Base-by-base conservation (phyloP, 2,888 invertebrate genomes). In the Diachrysia chrysitis region DNA sequence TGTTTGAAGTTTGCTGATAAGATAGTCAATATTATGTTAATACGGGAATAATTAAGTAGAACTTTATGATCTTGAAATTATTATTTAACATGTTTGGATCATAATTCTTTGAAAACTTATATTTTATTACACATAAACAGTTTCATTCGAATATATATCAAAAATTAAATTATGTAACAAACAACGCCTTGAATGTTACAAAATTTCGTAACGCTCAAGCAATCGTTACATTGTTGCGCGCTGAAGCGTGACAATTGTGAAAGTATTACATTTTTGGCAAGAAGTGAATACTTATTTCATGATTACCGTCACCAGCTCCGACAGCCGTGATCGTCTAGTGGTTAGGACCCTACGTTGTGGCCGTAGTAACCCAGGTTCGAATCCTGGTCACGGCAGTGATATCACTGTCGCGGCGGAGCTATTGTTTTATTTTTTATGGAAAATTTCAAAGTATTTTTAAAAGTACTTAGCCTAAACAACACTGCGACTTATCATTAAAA, bases 301-400 rank as follows among this genome's bases (percentile, higher is more conserved):
- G 12, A 21, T 3, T 4, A 17, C 17, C 1, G 4, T 66, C 84
- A 88, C 56, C 82, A 85, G 90, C 90, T 90, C 90, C 90, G 87
- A 75, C 82, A 95, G 96, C 96, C 96, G 96, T 96, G 96, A 96
- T 96, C 96, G 96, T 96, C 96, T 96, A 96, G 96, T 96, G 96
- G 96, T 96, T 96, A 96, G 96, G 96, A 96, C 96, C 95, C 96
- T 96, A 96, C 96, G 96, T 96, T 96, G 96, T 96, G 96, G 96
- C 96, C 96, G 96, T 96, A 96, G 96, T 96, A 96, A 96, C 96
- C 96, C 96, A 96, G 96, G 96, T 96, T 96, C 96, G 96, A 96
- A 96, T 96, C 96, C 96, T 96, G 96, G 71, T 77, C 84, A 85
- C 83, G 86, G 86, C 86, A 87, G 84, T 85, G 86, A 56, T 60